phyloP scores from a whole-genome alignment of 1,140 invertebrate genomes.

The Steinernema feltiae region DNA sequence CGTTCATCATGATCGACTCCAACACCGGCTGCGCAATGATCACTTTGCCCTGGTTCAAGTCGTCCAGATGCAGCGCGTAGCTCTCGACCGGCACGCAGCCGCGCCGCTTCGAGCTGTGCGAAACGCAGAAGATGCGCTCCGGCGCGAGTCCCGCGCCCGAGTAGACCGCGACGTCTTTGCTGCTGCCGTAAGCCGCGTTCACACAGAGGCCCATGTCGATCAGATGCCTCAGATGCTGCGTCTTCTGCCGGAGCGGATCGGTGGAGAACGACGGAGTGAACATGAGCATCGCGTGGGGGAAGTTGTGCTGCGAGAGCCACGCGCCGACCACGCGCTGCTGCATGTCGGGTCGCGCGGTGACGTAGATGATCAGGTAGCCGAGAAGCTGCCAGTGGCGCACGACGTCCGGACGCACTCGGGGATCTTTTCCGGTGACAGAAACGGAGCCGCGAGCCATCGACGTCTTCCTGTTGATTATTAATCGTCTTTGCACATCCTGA shows the following conservation, averaged over 20 bases:
- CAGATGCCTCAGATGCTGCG: constrained; percentile 44
- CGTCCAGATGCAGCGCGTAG: constrained; percentile 46
- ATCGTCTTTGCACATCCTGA: too few species aligned
- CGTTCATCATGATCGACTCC: constrained; percentile 25
- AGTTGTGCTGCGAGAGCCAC: constrained; percentile 98
- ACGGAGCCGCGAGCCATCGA: constrained; percentile 97
- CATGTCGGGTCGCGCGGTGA: constrained; percentile 87
- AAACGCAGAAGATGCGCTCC: constrained; percentile 48
- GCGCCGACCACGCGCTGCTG: constrained; percentile 93
- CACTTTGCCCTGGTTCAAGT: constrained; percentile 40
- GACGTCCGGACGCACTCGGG: constrained; percentile 86
- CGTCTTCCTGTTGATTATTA: too few species aligned
- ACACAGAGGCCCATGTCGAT: constrained; percentile 47
- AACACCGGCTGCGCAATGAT: constrained; percentile 27
- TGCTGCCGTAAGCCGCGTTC: constrained; percentile 54
- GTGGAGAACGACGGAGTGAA: constrained; percentile 68
- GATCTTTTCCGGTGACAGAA: constrained; percentile 92
- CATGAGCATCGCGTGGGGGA: constrained; percentile 92
- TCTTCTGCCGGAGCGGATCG: constrained; percentile 54
- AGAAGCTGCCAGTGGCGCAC: constrained; percentile 72
- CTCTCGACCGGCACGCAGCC: constrained; percentile 48
- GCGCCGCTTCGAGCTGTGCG: constrained; percentile 34
- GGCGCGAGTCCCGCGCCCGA: constrained; percentile 39
- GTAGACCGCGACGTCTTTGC: constrained; percentile 49
- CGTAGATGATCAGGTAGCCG: constrained; percentile 95